A percentile compares a stretch with the other conserved stretches of the same genome.
Conservation (phyloP, 2,113 vertebrate species). For the Oncorhynchus clarkii region DNA sequence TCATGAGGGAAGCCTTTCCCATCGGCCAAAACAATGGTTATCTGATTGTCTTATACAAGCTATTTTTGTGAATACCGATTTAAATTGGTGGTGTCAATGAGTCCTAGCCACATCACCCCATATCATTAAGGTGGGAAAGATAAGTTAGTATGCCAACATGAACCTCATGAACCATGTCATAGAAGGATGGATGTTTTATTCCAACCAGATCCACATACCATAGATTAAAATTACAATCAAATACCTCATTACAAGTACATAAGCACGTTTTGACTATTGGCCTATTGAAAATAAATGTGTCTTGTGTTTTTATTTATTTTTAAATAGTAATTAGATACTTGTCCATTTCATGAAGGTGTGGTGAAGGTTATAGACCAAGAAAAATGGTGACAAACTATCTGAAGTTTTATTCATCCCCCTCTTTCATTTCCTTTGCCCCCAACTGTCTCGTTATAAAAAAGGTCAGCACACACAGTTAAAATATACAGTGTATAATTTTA, state of each 20-base stretch:
- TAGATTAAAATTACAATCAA: not conserved
- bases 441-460: conserved; percentile 27
- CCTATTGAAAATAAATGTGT: no score
- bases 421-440: conserved; percentile 28
- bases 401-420: conserved; percentile 2
- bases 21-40: conserved; percentile 51
- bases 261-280: no score
- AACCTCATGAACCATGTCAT: not conserved
- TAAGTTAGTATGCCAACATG: not conserved
- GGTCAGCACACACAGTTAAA: conserved; percentile 64
- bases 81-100: not conserved
- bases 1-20: conserved; percentile 51
- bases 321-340: no score
- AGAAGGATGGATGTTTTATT: no score
- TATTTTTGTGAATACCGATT: conserved; percentile 38
- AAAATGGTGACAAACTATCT: conserved; percentile 15
- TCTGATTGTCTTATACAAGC: conserved; percentile 39
- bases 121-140: not conserved
- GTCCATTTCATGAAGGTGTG: not conserved
- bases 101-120: not conserved
- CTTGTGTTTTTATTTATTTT: no score
- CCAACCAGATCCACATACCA: not conserved
- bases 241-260: no score
- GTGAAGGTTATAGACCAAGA: not conserved
- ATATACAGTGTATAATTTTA: conserved; percentile 67